A percentile compares a stretch with the other conserved stretches of the same genome.
Conservation (phyloP, 2,888 invertebrate species). For the Dasysyrphus albostriatus region DNA sequence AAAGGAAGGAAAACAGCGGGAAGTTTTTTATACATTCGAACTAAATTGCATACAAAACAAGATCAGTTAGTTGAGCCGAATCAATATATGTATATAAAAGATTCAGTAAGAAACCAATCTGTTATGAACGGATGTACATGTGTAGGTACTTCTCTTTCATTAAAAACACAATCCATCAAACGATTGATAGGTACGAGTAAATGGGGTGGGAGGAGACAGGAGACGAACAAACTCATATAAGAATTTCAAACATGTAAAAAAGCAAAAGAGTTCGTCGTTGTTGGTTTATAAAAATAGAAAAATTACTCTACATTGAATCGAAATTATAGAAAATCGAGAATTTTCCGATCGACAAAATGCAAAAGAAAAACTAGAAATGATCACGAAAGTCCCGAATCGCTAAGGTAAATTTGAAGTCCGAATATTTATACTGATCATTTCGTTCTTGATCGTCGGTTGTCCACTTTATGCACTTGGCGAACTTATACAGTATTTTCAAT, state of each 20-base stretch:
- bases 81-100: conserved; percentile 39
- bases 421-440: conserved; percentile 28
- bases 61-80: conserved; percentile 57
- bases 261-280: conserved; percentile 44
- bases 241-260: conserved; percentile 50
- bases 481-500: conserved; percentile 5
- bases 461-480: conserved; percentile 38
- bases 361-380: conserved; percentile 15
- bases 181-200: conserved; percentile 56
- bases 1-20: conserved; percentile 75
- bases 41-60: conserved; percentile 71
- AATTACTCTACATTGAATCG: conserved; percentile 47
- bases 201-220: conserved; percentile 31
- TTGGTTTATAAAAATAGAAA: conserved; percentile 67
- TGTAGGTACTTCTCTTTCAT: conserved; percentile 34
- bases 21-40: conserved; percentile 72
- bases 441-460: not conserved
- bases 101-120: conserved; percentile 44
- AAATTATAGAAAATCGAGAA: conserved; percentile 54
- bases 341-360: conserved; percentile 55
- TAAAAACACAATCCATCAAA: conserved; percentile 65
- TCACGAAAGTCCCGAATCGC: conserved; percentile 32
- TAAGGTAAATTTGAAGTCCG: conserved; percentile 29
- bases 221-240: conserved; percentile 57
- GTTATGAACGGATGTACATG: conserved; percentile 26